Conservation (phyloP, 2,797 vertebrate genomes). For the Acipenser oxyrinchus region DNA sequence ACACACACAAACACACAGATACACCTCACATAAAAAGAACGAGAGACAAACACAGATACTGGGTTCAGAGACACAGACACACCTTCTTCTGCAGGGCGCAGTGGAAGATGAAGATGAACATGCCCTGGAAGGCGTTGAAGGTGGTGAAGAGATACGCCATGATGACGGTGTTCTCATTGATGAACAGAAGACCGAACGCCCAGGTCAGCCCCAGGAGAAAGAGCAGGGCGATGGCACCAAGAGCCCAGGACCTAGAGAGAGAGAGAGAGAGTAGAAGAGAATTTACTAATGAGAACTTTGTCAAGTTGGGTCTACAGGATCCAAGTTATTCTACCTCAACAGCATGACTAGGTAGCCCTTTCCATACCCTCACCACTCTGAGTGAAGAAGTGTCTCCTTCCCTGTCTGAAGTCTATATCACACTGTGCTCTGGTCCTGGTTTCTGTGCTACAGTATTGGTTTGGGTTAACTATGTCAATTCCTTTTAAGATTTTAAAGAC, state of each 20-base stretch:
- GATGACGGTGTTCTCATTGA: slow-evolving; percentile 84
- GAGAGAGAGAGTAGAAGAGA: background rate
- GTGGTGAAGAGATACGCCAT: slow-evolving; percentile 92
- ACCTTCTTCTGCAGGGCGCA: slow-evolving; percentile 93
- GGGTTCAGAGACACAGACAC: background rate
- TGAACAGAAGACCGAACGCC: slow-evolving; percentile 86
- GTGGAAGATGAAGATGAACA: slow-evolving; percentile 95
- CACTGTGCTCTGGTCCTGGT: too few relatives aligned
- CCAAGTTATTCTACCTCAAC: background rate
- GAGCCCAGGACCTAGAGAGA: slow-evolving; percentile 76
- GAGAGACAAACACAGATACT: background rate
- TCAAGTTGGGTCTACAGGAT: too few relatives aligned
- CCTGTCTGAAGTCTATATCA: too few relatives aligned
- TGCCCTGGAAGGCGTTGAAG: slow-evolving; percentile 90
- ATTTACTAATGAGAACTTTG: background rate
- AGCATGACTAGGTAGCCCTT: background rate
- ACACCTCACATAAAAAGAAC: too few relatives aligned
- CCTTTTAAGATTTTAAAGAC: too few relatives aligned
- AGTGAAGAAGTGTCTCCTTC: slow-evolving; percentile 1
- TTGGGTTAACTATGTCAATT: too few relatives aligned
- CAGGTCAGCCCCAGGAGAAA: slow-evolving; percentile 84
- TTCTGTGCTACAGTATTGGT: too few relatives aligned
- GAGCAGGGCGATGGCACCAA: slow-evolving; percentile 77
- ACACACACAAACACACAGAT: slow-evolving; percentile 5
- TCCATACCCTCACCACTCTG: background rate